Evolutionary conservation across 2,797 vertebrate genomes (phyloP).

Genomic region (Chloroceryle amazona): DNA sequence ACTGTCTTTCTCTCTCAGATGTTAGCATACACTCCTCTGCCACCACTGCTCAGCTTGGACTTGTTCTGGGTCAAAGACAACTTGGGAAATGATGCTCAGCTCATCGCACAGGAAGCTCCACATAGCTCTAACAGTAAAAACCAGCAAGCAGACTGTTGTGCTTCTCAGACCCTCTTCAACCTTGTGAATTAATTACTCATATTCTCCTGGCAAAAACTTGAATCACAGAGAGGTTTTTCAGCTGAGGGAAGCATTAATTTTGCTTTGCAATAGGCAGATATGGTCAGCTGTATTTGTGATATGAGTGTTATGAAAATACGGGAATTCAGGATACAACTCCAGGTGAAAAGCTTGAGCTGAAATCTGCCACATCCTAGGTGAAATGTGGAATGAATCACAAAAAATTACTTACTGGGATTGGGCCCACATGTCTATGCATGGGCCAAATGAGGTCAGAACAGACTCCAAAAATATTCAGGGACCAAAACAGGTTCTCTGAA

Average conservation of each 20-base stretch:
- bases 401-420: not conserved
- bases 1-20: not conserved
- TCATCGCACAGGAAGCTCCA: not conserved
- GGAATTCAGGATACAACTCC: not conserved
- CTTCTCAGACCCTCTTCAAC: not conserved
- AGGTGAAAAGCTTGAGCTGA: not conserved
- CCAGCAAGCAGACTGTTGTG: not conserved
- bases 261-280: not conserved
- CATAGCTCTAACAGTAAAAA: not conserved
- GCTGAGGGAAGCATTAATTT: not conserved
- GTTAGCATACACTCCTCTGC: not conserved
- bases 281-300: not conserved
- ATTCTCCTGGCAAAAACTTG: not conserved
- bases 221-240: not conserved
- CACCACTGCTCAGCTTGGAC: fast-evolving
- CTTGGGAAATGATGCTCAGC: not conserved
- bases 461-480: not conserved
- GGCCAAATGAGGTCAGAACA: not conserved
- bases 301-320: not conserved
- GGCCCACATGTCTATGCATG: not conserved
- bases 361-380: not conserved
- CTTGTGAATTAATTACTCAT: not conserved
- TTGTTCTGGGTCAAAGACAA: not conserved
- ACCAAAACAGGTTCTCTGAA: not conserved
- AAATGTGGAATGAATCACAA: not conserved